Conservation (phyloP, 2,113 vertebrate genomes). For the Bufo bufo region DNA sequence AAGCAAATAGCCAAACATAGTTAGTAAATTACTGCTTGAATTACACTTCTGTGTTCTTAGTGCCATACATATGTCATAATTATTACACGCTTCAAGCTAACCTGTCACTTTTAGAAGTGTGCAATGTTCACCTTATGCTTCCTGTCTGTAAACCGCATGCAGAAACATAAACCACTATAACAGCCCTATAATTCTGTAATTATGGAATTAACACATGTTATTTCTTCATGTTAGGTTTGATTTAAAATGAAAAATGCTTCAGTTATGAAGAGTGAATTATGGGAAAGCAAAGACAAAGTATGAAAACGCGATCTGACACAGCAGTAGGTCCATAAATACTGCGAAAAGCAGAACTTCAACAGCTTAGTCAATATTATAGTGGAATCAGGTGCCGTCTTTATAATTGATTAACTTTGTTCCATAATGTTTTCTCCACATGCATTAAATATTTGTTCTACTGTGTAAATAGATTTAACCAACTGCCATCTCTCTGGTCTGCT, state of each 20-base stretch:
- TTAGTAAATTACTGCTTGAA: not conserved
- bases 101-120: not conserved
- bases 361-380: not conserved
- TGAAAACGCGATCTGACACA: not conserved
- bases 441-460: not conserved
- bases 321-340: conserved; percentile 3
- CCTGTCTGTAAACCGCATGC: not conserved
- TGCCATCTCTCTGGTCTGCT: not conserved
- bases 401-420: conserved; percentile 11
- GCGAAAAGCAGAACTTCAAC: not conserved
- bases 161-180: conserved; percentile 15
- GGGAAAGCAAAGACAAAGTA: not conserved
- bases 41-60: conserved; percentile 2
- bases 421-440: conserved; percentile 7
- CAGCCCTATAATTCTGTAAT: conserved; percentile 17
- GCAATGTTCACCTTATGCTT: conserved; percentile 23
- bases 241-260: conserved; percentile 17
- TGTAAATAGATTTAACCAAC: not conserved
- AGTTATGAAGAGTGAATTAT: not conserved
- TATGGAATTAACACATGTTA: conserved; percentile 26
- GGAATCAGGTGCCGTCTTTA: not conserved
- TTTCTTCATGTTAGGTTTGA: conserved; percentile 1
- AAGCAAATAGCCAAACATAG: not conserved
- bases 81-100: conserved; percentile 16
- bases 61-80: conserved; percentile 16